Evolutionary conservation across 2,888 invertebrate genomes (phyloP).

Genomic region (Theodoxus fluviatilis): DNA sequence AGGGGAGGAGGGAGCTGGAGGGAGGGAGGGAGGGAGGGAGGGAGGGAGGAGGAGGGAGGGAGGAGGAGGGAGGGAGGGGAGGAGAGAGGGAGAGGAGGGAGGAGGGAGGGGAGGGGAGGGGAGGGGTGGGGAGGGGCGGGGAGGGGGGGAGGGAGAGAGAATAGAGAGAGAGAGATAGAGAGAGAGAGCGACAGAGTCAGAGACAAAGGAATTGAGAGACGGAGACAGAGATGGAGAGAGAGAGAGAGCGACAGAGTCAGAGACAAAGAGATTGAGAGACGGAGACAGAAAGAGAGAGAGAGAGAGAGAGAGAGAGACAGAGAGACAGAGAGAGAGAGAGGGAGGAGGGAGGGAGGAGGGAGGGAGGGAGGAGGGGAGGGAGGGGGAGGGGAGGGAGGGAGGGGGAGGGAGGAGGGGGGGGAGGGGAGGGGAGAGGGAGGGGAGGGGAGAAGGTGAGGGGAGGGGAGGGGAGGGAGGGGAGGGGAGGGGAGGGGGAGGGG

Average conservation of each 20-base stretch:
- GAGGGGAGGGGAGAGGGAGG: no score
- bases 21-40: neutral
- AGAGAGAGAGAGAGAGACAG: neutral
- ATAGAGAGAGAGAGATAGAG: no score
- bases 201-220: neutral
- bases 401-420: no score
- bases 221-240: neutral
- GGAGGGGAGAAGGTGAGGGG: neutral
- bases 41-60: neutral
- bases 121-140: no score
- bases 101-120: no score
- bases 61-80: no score
- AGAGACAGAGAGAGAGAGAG: conserved; percentile 2
- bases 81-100: neutral
- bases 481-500: no score
- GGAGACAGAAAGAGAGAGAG: neutral
- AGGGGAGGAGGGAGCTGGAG: neutral
- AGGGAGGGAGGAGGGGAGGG: no score
- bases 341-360: neutral
- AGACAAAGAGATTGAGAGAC: neutral
- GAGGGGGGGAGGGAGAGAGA: no score
- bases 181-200: neutral
- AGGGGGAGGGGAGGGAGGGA: no score
- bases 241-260: neutral
- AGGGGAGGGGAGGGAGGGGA: no score